Percentiles rank a stretch among this genome's conserved stretches.
phyloP scores from a whole-genome alignment of 2,888 invertebrate genomes.

The Pilophorus perplexus region DNA sequence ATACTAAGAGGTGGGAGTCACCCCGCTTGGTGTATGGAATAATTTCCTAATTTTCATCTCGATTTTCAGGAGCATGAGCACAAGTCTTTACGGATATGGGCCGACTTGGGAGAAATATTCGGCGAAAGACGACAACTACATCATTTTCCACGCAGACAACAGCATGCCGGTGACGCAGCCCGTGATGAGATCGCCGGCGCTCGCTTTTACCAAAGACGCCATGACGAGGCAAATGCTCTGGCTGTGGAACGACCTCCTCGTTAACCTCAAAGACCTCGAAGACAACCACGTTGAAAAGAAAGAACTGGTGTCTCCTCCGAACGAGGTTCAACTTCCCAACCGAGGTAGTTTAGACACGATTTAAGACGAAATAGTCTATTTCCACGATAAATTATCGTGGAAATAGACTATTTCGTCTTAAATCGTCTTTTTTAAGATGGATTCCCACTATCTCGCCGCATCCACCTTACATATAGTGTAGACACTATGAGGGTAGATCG shows the following conservation, averaged over 20 bases:
- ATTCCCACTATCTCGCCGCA: too few relatives aligned
- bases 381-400: too few relatives aligned
- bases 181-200: slow-evolving; percentile 47
- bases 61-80: slow-evolving; percentile 62
- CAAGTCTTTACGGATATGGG: slow-evolving; percentile 52
- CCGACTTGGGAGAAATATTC: slow-evolving; percentile 63
- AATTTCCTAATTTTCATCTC: too few relatives aligned
- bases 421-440: too few relatives aligned
- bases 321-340: background rate
- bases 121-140: slow-evolving; percentile 47
- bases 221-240: slow-evolving; percentile 56
- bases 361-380: too few relatives aligned
- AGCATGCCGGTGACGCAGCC: slow-evolving; percentile 49
- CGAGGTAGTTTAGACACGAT: too few relatives aligned
- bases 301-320: slow-evolving; percentile 16
- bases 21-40: too few relatives aligned
- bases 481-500: too few relatives aligned
- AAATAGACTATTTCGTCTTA: too few relatives aligned
- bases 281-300: slow-evolving; percentile 30
- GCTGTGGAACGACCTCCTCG: slow-evolving; percentile 50
- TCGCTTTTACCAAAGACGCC: slow-evolving; percentile 41
- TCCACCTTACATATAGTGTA: too few relatives aligned
- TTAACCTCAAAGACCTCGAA: slow-evolving; percentile 41
- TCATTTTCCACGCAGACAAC: slow-evolving; percentile 47
- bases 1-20: too few relatives aligned